Percentiles rank a stretch among this genome's conserved stretches.
phyloP scores from a whole-genome alignment of 1,140 invertebrate species.

The Pseudomyrmex flavicornis region DNA sequence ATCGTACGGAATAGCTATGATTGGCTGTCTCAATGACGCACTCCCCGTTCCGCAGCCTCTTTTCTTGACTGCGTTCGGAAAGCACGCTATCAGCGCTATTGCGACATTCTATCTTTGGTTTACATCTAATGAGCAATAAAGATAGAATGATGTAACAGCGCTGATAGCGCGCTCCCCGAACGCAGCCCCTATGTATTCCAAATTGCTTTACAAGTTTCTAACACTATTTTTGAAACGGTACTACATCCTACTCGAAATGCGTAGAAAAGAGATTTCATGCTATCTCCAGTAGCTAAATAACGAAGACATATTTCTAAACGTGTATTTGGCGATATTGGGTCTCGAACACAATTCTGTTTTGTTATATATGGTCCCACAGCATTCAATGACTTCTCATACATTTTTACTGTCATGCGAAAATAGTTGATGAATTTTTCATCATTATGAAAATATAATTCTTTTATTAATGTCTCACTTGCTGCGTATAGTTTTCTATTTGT shows the following conservation, averaged over 20 bases:
- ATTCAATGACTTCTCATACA: not conserved
- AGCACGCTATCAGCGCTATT: too few relatives aligned
- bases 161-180: too few relatives aligned
- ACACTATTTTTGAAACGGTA: slow-evolving; percentile 15
- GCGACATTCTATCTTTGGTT: too few relatives aligned
- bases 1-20: too few relatives aligned
- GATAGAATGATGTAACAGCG: too few relatives aligned
- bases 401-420: not conserved
- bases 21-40: too few relatives aligned
- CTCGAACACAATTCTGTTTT: not conserved
- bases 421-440: slow-evolving; percentile 18
- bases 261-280: not conserved
- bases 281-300: not conserved
- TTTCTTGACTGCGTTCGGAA: too few relatives aligned
- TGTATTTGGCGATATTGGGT: not conserved
- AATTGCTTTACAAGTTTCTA: not conserved
- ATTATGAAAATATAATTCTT: slow-evolving; percentile 7
- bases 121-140: too few relatives aligned
- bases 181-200: too few relatives aligned
- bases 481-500: not conserved
- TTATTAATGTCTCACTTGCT: slow-evolving; percentile 8
- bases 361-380: not conserved
- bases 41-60: too few relatives aligned
- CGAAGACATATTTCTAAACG: slow-evolving; percentile 1
- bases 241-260: not conserved